Evolutionary conservation across 2,888 invertebrate genomes (phyloP).

Genomic region (Hermaeophaga mercurialis): DNA sequence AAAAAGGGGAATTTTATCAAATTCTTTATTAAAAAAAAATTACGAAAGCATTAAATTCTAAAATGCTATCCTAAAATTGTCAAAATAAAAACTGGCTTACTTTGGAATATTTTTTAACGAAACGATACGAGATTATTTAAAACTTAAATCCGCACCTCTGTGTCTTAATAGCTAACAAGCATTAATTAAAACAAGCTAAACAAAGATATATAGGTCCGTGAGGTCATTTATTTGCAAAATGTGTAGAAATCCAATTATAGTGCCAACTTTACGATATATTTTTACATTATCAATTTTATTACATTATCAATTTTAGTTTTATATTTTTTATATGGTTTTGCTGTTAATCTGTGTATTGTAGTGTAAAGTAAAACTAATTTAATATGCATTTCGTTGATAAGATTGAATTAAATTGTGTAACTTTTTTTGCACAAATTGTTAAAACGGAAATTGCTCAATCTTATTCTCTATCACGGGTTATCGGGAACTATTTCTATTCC

Average conservation of each 20-base stretch:
- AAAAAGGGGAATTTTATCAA: no score
- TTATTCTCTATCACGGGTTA: no score
- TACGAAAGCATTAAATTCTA: no score
- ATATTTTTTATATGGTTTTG: neutral
- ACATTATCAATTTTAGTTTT: neutral
- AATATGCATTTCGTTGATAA: neutral
- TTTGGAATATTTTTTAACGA: no score
- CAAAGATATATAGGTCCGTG: neutral
- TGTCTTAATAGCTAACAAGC: neutral
- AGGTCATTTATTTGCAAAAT: constrained; percentile 1
- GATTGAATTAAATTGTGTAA: neutral
- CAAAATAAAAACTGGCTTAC: no score
- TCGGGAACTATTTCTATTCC: no score
- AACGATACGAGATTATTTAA: no score
- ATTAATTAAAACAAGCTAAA: neutral
- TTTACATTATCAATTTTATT: neutral
- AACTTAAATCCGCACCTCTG: neutral
- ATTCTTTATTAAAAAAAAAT: no score
- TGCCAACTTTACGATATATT: neutral
- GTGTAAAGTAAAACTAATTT: no score
- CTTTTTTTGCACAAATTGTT: neutral
- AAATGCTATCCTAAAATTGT: no score
- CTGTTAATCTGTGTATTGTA: neutral
- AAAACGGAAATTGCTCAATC: neutral
- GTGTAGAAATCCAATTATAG: neutral